Base-by-base conservation (phyloP, 2,888 invertebrate genomes). In the Coenonympha glycerion region DNA sequence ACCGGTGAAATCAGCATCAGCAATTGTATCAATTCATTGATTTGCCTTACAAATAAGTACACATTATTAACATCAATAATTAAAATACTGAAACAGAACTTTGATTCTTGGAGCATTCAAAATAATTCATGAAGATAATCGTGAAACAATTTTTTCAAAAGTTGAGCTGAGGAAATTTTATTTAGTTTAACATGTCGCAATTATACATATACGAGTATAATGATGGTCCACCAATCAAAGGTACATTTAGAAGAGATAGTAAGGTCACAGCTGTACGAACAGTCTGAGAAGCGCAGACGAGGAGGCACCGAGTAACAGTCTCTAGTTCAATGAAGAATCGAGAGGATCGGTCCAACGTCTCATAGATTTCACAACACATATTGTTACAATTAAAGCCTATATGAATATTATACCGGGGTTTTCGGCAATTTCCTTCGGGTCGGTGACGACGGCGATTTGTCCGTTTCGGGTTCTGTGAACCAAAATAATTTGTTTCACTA, bases 371-470 rank as follows among this genome's bases (percentile, higher is more conserved):
- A 89, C 86, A 89, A 87, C 88, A 89, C 85, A 86, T 86, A 88
- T 88, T 76, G 81, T 83, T 81, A 86, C 77, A 79, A 74, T 78
- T 80, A 84, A 82, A 84, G 76, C 84, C 84, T 85, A 87, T 81
- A 80, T 87, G 81, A 79, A 88, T 89, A 92, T 94, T 95, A 94
- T 95, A 96, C 96, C 93, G 96, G 96, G 87, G 96, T 96, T 92
- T 96, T 96, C 85, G 96, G 96, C 88, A 97, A 91, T 92, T 96
- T 96, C 91, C 96, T 92, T 90, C 95, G 91, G 65, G 96, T 95
- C 72, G 95, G 95, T 74, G 95, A 95, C 65, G 94, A 92, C 73
- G 95, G 95, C 70, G 93, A 91, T 90, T 95, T 95, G 86, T 95
- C 95, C 76, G 90, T 90, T 79, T 95, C 95, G 66, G 92, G 91